Percentiles rank a stretch among this genome's conserved stretches.
Conservation (phyloP, 1,140 invertebrate species). For the Tetraneura akinire region DNA sequence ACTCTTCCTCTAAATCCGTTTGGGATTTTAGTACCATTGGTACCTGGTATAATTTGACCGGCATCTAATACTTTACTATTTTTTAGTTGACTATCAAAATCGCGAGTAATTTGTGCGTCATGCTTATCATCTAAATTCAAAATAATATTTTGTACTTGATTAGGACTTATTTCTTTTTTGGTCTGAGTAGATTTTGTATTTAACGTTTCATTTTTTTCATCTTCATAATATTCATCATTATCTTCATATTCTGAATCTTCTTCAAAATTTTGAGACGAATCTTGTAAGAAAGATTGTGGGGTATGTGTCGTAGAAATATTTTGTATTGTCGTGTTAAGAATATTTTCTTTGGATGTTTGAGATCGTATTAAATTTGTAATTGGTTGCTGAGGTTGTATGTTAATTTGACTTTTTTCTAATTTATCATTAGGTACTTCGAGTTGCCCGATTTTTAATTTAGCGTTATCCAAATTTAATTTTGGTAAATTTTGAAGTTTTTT, state of each 20-base stretch:
- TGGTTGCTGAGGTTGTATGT: neutral
- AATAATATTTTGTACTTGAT: conserved; percentile 56
- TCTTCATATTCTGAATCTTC: conserved; percentile 61
- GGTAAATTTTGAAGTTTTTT: conserved; percentile 42
- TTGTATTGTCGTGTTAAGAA: neutral
- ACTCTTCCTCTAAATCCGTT: conserved; percentile 69
- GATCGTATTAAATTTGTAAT: neutral
- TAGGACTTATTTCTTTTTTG: conserved; percentile 11
- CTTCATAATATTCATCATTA: conserved; percentile 62
- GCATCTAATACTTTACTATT: conserved; percentile 63
- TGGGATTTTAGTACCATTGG: conserved; percentile 68
- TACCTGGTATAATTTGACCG: conserved; percentile 66
- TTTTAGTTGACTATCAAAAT: conserved; percentile 55
- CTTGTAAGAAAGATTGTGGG: conserved; percentile 31
- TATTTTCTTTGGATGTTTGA: neutral
- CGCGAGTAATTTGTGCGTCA: conserved; percentile 58
- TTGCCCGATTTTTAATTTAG: conserved; percentile 51
- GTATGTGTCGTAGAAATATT: neutral
- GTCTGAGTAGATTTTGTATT: conserved; percentile 54
- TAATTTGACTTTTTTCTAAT: neutral
- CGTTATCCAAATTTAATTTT: conserved; percentile 58
- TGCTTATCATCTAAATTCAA: conserved; percentile 55
- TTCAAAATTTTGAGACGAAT: conserved; percentile 54
- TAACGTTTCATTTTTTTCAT: conserved; percentile 62
- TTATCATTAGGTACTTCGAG: neutral